Evolutionary conservation across 2,888 invertebrate species (phyloP).

Genomic region (Acronicta alni): DNA sequence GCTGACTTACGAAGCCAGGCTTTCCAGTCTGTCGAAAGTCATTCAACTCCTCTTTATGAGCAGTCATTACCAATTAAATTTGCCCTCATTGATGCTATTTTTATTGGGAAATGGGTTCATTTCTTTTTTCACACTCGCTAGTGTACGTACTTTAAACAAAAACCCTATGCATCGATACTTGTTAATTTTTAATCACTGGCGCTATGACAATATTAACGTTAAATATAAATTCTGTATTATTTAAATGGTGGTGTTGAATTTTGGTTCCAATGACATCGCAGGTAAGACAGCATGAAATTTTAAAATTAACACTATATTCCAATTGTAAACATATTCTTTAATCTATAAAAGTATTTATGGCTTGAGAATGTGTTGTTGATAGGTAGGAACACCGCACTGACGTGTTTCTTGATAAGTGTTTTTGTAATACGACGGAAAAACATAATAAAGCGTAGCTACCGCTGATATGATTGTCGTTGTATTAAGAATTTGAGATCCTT

Average conservation of each 20-base stretch:
- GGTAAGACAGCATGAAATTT: constrained; percentile 38
- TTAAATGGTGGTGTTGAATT: constrained; percentile 44
- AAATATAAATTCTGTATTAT: constrained; percentile 22
- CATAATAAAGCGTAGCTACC: constrained; percentile 10
- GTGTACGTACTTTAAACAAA: constrained; percentile 16
- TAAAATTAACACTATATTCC: background rate
- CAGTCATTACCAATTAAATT: no score
- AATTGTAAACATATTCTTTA: background rate
- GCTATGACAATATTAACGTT: constrained; percentile 13
- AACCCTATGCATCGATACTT: background rate
- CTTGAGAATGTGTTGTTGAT: constrained; percentile 17
- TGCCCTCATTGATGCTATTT: no score
- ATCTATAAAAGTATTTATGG: constrained; percentile 6
- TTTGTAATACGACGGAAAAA: constrained; percentile 23
- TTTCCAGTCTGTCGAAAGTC: background rate
- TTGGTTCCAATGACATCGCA: constrained; percentile 35
- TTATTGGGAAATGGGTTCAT: no score
- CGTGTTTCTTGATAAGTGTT: constrained; percentile 27
- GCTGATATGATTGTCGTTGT: constrained; percentile 18
- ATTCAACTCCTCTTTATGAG: background rate
- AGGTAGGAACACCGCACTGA: constrained; percentile 8
- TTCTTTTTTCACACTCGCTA: background rate
- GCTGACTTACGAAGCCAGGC: background rate
- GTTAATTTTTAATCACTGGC: constrained; percentile 10
- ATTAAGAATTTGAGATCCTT: constrained; percentile 11